Percentiles rank a stretch among this genome's conserved stretches.
These are phyloP conservation scores for Odontamblyopus lacepedii DNA, from an alignment of 2,797 vertebrate species.

Conservation along the genomic window DNA sequence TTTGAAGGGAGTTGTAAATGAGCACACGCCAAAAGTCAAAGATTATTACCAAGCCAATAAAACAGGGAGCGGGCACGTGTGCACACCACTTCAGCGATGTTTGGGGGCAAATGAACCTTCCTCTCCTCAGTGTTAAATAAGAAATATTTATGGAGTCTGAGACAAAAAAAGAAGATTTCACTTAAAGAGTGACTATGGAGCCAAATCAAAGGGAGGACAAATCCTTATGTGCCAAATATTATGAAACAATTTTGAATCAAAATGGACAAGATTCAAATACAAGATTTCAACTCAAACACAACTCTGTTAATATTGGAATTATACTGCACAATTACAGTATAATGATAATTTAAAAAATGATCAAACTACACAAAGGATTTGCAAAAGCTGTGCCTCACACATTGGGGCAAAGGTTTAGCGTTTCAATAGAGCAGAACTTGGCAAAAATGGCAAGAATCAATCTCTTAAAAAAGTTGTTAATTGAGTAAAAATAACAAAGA, in stretches of 20 bases:
- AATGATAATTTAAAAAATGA: too few species aligned
- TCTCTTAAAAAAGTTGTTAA: too few species aligned
- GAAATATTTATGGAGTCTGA: constrained; percentile 72
- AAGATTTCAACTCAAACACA: too few species aligned
- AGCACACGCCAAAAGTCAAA: constrained; percentile 66
- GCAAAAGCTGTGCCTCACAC: too few species aligned
- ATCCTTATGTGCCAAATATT: constrained; percentile 55
- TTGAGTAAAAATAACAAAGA: too few species aligned
- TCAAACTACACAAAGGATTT: too few species aligned
- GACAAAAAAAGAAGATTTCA: constrained; percentile 70
- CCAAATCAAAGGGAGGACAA: constrained; percentile 56
- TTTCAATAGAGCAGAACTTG: not conserved
- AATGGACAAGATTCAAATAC: not conserved
- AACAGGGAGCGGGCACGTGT: constrained; percentile 54
- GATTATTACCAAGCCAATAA: constrained; percentile 73
- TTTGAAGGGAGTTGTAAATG: constrained; percentile 80
- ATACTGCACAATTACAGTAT: too few species aligned
- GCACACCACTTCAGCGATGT: constrained; percentile 52
- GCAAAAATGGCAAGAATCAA: too few species aligned
- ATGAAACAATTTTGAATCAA: constrained; percentile 36
- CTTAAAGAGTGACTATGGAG: too few species aligned
- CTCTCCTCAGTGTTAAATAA: constrained; percentile 70
- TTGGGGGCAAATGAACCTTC: constrained; percentile 52
- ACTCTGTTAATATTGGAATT: too few species aligned
- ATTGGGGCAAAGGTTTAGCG: not conserved